Percentiles rank a stretch among this genome's conserved stretches.
These are phyloP conservation scores for Cochlearius cochlearius DNA, from an alignment of 2,113 vertebrate species.

Conservation along the genomic window DNA sequence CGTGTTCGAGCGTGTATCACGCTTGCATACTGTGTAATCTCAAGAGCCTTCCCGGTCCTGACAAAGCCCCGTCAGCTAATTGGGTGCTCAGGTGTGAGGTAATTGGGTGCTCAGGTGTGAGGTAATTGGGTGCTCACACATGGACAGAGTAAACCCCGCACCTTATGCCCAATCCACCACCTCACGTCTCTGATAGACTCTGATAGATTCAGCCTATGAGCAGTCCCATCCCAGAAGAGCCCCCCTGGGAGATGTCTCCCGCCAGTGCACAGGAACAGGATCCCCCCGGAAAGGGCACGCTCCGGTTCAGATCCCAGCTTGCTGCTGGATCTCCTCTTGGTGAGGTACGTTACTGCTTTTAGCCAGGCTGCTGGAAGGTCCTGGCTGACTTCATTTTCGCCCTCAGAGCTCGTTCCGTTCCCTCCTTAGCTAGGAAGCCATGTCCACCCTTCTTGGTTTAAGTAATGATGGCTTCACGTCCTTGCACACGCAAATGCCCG, in stretches of 20 bases:
- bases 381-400: background rate
- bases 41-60: background rate
- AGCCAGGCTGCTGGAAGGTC: background rate
- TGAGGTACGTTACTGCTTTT: background rate
- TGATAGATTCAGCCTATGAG: background rate
- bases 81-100: background rate
- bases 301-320: background rate
- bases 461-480: background rate
- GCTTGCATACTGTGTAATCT: background rate
- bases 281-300: background rate
- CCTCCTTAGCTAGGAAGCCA: background rate
- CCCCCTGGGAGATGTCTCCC: background rate
- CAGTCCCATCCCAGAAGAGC: background rate
- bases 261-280: rapidly evolving
- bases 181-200: background rate
- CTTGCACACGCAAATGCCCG: background rate
- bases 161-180: background rate
- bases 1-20: rapidly evolving
- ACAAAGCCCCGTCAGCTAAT: background rate
- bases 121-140: background rate
- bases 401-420: background rate
- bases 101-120: background rate
- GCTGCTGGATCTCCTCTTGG: background rate
- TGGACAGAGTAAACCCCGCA: background rate
- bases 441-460: background rate